phyloP scores from a whole-genome alignment of 2,797 vertebrate species.

The Apogon talboti region DNA sequence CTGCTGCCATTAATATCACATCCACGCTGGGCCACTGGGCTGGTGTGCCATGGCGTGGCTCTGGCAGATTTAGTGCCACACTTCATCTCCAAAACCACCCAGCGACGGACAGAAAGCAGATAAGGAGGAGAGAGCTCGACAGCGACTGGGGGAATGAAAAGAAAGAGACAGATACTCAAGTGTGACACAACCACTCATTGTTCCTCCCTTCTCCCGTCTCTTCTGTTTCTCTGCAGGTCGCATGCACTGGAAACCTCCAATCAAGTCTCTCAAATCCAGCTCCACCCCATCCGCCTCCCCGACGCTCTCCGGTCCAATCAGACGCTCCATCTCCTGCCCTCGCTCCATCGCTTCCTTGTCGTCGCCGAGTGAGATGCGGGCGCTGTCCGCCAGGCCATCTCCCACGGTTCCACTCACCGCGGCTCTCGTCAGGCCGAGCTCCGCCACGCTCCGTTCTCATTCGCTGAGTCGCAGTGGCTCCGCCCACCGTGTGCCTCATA shows the following conservation, averaged over 20 bases:
- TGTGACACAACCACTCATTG: slow-evolving; percentile 47
- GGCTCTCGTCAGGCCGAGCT: slow-evolving; percentile 78
- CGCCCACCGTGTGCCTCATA: slow-evolving; percentile 83
- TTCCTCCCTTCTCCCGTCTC: background rate
- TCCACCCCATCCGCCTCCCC: slow-evolving; percentile 81
- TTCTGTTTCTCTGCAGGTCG: slow-evolving; percentile 75
- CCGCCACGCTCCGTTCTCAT: slow-evolving; percentile 89
- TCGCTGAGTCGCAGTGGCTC: slow-evolving; percentile 92
- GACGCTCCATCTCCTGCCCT: slow-evolving; percentile 96
- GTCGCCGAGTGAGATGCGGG: slow-evolving; percentile 85
- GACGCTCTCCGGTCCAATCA: slow-evolving; percentile 86
- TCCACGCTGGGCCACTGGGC: slow-evolving; percentile 43
- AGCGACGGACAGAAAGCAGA: slow-evolving; percentile 51
- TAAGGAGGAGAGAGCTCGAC: slow-evolving; percentile 32
- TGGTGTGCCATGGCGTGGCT: slow-evolving; percentile 39
- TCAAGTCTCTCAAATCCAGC: slow-evolving; percentile 82
- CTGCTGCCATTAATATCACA: slow-evolving; percentile 49
- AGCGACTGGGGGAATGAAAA: slow-evolving; percentile 46
- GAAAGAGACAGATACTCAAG: slow-evolving; percentile 46
- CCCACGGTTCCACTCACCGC: slow-evolving; percentile 65
- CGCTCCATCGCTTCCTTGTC: slow-evolving; percentile 92
- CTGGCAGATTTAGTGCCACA: slow-evolving; percentile 58
- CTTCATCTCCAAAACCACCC: slow-evolving; percentile 63
- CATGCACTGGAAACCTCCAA: slow-evolving; percentile 84
- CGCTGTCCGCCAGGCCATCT: slow-evolving; percentile 60